Evolutionary conservation across 2,888 invertebrate genomes (phyloP), one percentile per base, ranked within the genome.

Genomic region (Dynastes hyllus): DNA sequence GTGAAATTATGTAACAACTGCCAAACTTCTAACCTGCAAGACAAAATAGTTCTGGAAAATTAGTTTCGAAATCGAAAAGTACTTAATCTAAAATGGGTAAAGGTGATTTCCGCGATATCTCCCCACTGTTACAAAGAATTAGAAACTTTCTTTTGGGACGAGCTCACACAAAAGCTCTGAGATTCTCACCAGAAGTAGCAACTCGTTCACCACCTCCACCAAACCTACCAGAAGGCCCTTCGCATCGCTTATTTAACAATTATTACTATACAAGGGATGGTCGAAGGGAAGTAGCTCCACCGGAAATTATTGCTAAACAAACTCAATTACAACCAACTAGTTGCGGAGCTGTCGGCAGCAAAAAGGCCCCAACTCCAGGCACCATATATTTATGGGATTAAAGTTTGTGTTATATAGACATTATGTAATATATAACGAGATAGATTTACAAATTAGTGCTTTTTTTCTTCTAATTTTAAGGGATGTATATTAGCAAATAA

Each of bases 241-340:
- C 94, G 45, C 95, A 96, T 88, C 92, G 93, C 85, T 90, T 96
- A 80, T 92, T 94, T 13, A 93, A 92, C 67, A 97, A 98, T 88
- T 97, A 97, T 88, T 98, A 98, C 86, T 95, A 91, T 86, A 89
- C 91, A 0, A 92, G 98, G 78, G 98, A 98, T 90, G 96, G 91
- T 0, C 92, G 98, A 71, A 92, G 97, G 78, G 94, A 95, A 87
- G 95, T 95, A 2, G 83, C 88, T 11, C 96, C 95, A 1, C 95
- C 96, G 0, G 77, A 90, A 58, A 88, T 92, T 67, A 85, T 95
- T 40, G 85, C 87, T 79, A 83, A 86, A 50, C 86, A 90, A 73
- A 84, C 90, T 61, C 88, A 89, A 82, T 87, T 91, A 76, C 87
- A 88, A 78, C 90, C 90, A 50, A 45, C 45, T 45, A 45, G 9